These are phyloP conservation scores for Bothrops alternatus DNA, from an alignment of 2,797 vertebrate genomes.

Conservation along the genomic window DNA sequence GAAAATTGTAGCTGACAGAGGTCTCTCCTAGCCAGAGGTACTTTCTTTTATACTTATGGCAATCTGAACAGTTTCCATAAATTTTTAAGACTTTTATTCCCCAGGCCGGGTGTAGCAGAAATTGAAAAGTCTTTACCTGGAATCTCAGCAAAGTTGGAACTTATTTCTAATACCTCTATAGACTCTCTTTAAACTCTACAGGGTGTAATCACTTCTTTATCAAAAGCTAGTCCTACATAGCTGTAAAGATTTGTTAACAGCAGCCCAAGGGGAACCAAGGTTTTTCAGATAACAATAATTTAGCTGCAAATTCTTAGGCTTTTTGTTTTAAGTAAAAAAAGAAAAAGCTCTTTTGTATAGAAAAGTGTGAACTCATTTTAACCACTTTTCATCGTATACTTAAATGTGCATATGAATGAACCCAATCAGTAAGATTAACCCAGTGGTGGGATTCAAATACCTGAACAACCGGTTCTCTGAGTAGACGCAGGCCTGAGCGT, in stretches of 20 bases:
- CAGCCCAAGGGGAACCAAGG: not conserved
- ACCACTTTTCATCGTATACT: not conserved
- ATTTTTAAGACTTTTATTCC: not conserved
- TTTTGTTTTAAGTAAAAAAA: not conserved
- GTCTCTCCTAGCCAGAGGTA: not conserved
- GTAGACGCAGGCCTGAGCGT: too few species aligned
- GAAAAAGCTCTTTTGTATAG: not conserved
- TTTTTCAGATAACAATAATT: not conserved
- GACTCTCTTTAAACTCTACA: not conserved
- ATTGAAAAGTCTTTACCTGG: not conserved
- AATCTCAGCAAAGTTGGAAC: not conserved
- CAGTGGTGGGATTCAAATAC: too few species aligned
- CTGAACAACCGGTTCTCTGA: too few species aligned
- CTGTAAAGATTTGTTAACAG: not conserved
- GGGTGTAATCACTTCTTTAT: not conserved
- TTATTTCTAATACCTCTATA: not conserved
- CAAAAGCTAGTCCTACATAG: not conserved
- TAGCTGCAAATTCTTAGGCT: not conserved
- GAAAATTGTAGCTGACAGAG: not conserved
- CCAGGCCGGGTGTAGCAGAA: not conserved
- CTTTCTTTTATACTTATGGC: not conserved
- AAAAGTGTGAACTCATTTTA: not conserved
- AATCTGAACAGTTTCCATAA: not conserved
- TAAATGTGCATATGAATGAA: not conserved
- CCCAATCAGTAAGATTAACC: not conserved